Evolutionary conservation across 2,113 vertebrate genomes (phyloP).

Genomic region (Narcine bancroftii): DNA sequence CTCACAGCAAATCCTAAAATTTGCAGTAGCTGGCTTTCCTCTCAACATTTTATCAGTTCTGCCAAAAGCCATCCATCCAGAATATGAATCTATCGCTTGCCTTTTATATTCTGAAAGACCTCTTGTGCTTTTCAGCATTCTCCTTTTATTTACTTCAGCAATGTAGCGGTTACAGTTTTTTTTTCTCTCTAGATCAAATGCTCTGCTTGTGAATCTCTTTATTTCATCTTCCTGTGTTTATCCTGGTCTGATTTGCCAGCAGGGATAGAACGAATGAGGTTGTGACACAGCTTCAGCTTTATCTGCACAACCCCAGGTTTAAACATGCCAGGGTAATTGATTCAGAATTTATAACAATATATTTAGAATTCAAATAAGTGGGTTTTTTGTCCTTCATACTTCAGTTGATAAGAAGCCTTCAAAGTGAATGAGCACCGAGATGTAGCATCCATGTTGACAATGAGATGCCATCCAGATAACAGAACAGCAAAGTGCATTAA

Average conservation of each 20-base stretch:
- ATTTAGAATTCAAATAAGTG: not conserved
- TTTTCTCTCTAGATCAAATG: not conserved
- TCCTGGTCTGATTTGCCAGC: conserved; percentile 42
- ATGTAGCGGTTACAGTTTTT: not conserved
- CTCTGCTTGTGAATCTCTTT: conserved; percentile 7
- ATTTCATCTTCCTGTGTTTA: conserved; percentile 44
- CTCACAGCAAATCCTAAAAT: not conserved
- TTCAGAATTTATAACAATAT: not conserved
- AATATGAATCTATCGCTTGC: not conserved
- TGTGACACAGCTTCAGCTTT: conserved; percentile 40
- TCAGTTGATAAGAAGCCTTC: too few relatives aligned
- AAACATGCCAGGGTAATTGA: not conserved
- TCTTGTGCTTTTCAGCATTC: not conserved
- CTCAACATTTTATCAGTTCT: not conserved
- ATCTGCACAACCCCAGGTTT: not conserved
- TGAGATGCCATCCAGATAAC: too few relatives aligned
- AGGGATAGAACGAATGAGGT: conserved; percentile 46
- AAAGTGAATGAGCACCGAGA: too few relatives aligned
- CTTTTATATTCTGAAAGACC: not conserved
- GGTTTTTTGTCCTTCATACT: too few relatives aligned
- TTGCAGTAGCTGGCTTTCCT: not conserved
- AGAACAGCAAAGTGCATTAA: too few relatives aligned
- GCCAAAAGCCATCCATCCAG: not conserved
- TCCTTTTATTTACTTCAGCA: not conserved
- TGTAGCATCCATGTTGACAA: too few relatives aligned